A percentile compares a stretch with the other conserved stretches of the same genome.
phyloP scores from a whole-genome alignment of 2,113 vertebrate genomes.

The Cisticola juncidis region DNA sequence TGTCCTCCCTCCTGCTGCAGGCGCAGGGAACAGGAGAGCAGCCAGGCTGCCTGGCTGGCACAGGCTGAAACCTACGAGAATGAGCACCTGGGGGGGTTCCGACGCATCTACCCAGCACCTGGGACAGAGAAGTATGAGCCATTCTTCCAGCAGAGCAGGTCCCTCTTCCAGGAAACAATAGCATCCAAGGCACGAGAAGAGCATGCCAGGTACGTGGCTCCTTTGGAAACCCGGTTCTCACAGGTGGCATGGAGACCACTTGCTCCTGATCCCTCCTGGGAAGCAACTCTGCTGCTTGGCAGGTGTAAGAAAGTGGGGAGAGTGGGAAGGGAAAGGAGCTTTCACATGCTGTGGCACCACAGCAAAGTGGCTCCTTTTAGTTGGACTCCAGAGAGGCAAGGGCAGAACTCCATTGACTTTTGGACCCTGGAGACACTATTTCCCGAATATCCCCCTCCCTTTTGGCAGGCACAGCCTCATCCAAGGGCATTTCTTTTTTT shows the following conservation, averaged over 20 bases:
- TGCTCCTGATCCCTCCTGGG: neutral
- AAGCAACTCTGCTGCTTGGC: neutral
- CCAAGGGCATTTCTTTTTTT: neutral
- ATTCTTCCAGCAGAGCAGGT: conserved; percentile 73
- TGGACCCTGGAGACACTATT: neutral
- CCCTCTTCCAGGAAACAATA: conserved; percentile 75
- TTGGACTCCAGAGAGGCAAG: neutral
- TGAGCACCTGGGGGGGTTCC: conserved; percentile 69
- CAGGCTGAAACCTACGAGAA: conserved; percentile 70
- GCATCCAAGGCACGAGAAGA: conserved; percentile 77
- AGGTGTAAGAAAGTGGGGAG: neutral
- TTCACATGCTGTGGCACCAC: accelerated
- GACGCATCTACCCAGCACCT: conserved; percentile 64
- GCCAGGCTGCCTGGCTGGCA: conserved; percentile 63
- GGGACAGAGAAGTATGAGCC: conserved; percentile 63
- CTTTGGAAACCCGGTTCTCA: neutral
- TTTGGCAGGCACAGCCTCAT: neutral
- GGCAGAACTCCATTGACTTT: neutral
- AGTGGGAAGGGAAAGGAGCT: neutral
- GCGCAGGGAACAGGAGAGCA: conserved; percentile 54
- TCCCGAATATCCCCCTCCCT: neutral
- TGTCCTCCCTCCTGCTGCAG: neutral
- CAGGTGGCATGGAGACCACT: neutral
- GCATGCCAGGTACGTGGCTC: conserved; percentile 63
- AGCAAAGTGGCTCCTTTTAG: neutral